Percentiles rank a stretch among this genome's conserved stretches.
phyloP scores from a whole-genome alignment of 2,888 invertebrate species.

The Dicyrtomina minuta region DNA sequence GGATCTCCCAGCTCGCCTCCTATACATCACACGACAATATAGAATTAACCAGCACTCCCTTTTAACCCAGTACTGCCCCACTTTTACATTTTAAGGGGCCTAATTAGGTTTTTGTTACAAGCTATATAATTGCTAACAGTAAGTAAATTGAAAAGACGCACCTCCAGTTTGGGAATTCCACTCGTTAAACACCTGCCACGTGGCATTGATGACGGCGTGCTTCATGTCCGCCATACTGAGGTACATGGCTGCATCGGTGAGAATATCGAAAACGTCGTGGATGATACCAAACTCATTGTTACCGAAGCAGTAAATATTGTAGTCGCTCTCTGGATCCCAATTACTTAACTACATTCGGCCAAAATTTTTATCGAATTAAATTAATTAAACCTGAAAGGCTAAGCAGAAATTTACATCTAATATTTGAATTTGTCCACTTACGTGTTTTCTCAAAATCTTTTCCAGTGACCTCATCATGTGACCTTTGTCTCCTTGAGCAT shows the following conservation, averaged over 20 bases:
- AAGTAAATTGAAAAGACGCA: neutral
- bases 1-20: conserved; percentile 24
- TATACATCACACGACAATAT: neutral
- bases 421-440: conserved; percentile 11
- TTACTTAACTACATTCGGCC: neutral
- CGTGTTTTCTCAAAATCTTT: conserved; percentile 31
- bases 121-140: neutral
- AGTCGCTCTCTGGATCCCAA: conserved; percentile 32
- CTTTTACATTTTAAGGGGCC: too few species aligned
- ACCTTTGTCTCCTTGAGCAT: conserved; percentile 5
- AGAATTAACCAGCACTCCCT: neutral
- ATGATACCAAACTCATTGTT: conserved; percentile 36
- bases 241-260: conserved; percentile 37
- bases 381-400: neutral
- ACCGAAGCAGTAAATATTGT: conserved; percentile 39
- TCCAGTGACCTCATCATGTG: conserved; percentile 35
- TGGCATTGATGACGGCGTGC: conserved; percentile 14
- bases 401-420: neutral
- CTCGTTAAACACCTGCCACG: neutral
- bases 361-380: neutral
- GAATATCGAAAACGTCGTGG: conserved; percentile 32
- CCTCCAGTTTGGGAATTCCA: conserved; percentile 22
- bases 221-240: conserved; percentile 35
- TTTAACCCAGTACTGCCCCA: neutral
- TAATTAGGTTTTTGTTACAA: neutral